Conservation (phyloP, 1,140 invertebrate species). For the Aplysia californica region DNA sequence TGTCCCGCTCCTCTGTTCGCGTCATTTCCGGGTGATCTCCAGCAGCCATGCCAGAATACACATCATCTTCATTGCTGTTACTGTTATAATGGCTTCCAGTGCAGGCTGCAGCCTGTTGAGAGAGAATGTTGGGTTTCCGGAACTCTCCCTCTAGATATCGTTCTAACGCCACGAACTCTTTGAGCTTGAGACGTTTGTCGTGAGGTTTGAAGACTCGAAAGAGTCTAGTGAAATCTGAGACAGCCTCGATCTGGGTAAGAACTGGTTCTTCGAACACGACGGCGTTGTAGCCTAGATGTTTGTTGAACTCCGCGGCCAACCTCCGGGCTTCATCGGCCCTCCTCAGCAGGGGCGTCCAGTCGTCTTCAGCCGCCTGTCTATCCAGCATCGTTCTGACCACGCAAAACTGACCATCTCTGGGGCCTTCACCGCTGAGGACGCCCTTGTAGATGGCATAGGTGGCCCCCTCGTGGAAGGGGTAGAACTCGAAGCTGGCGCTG, state of each 20-base stretch:
- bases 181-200: conserved; percentile 1
- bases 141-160: conserved; percentile 2
- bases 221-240: neutral
- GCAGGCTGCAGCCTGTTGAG: neutral
- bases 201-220: conserved; percentile 6
- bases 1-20: neutral
- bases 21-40: neutral
- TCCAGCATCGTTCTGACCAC: conserved; percentile 3
- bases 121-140: neutral
- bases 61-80: too few species aligned
- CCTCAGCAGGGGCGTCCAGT: neutral
- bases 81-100: neutral
- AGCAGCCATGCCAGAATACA: too few species aligned
- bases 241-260: neutral
- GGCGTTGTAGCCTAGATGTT: neutral
- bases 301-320: conserved; percentile 2
- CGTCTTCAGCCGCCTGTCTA: neutral
- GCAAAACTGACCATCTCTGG: neutral
- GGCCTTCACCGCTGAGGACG: neutral
- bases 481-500: conserved; percentile 3
- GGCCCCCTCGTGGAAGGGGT: conserved; percentile 7
- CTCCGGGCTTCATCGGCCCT: neutral
- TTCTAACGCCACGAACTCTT: conserved; percentile 8
- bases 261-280: neutral
- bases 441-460: conserved; percentile 12